A percentile compares a stretch with the other conserved stretches of the same genome.
Evolutionary conservation across 2,113 vertebrate species (phyloP).

Genomic region (Mobula birostris): DNA sequence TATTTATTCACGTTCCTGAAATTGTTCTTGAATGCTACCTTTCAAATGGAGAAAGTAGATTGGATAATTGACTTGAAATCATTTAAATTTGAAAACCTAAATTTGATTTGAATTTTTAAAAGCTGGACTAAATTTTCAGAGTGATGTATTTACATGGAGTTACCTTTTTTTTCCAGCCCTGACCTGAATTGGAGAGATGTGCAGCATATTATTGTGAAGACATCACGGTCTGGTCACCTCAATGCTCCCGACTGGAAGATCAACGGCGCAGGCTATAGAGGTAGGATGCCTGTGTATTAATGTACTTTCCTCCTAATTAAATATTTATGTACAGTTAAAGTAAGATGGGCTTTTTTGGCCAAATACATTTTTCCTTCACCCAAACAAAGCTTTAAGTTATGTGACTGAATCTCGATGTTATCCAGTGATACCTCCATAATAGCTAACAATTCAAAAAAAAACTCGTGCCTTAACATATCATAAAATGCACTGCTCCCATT

Average conservation of each 20-base stretch:
- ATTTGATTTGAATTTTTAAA: conserved; percentile 41
- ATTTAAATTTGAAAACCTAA: not conserved
- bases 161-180: conserved; percentile 55
- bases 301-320: conserved; percentile 42
- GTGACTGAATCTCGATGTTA: not conserved
- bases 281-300: conserved; percentile 58
- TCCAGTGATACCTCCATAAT: not conserved
- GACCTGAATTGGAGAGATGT: conserved; percentile 93
- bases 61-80: conserved; percentile 3
- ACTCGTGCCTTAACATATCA: not conserved
- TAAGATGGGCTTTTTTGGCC: not conserved
- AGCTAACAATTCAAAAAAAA: not conserved
- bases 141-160: not conserved
- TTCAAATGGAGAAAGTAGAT: conserved; percentile 37
- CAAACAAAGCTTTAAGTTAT: not conserved
- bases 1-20: conserved; percentile 38
- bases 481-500: not conserved
- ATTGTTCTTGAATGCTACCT: conserved; percentile 35
- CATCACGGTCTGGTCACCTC: conserved; percentile 89
- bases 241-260: conserved; percentile 98
- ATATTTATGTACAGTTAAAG: not conserved
- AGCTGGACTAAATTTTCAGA: not conserved
- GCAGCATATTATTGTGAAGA: conserved; percentile 97
- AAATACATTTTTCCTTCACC: not conserved
- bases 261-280: conserved; percentile 96